phyloP scores from a whole-genome alignment of 1,140 invertebrate genomes.

The Zaprionus camerounensis region DNA sequence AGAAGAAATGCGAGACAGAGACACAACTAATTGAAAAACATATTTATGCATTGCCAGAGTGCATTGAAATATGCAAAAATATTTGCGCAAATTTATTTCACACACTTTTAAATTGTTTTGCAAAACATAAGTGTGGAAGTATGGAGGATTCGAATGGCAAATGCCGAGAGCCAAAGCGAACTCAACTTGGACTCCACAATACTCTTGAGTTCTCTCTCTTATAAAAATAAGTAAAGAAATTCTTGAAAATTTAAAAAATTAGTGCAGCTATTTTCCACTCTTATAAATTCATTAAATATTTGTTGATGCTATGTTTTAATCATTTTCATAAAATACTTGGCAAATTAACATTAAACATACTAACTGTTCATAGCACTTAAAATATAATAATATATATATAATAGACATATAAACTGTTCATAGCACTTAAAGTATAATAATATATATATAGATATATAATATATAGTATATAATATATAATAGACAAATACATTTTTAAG shows the following conservation, averaged over 20 bases:
- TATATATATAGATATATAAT: too few relatives aligned
- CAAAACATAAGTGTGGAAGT: not conserved
- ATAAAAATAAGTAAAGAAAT: not conserved
- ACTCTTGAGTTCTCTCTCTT: not conserved
- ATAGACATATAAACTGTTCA: not conserved
- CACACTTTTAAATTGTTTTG: slow-evolving; percentile 3
- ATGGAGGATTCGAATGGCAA: not conserved
- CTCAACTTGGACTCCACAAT: not conserved
- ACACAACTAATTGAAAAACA: slow-evolving; percentile 3
- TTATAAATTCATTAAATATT: too few relatives aligned
- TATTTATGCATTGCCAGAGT: not conserved
- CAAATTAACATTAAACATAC: too few relatives aligned
- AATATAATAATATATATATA: too few relatives aligned
- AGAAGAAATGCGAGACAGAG: not conserved
- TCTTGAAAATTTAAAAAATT: not conserved
- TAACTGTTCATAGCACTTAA: not conserved
- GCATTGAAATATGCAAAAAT: slow-evolving; percentile 1
- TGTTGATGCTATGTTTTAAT: too few relatives aligned
- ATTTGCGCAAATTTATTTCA: slow-evolving; percentile 10
- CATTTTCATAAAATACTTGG: too few relatives aligned
- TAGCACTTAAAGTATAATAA: not conserved
- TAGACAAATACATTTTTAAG: too few relatives aligned
- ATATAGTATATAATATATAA: too few relatives aligned
- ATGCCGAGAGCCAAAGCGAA: not conserved
- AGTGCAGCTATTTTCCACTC: not conserved